Evolutionary conservation across 2,797 vertebrate genomes (phyloP).

Genomic region (Spondyliosoma cantharus): DNA sequence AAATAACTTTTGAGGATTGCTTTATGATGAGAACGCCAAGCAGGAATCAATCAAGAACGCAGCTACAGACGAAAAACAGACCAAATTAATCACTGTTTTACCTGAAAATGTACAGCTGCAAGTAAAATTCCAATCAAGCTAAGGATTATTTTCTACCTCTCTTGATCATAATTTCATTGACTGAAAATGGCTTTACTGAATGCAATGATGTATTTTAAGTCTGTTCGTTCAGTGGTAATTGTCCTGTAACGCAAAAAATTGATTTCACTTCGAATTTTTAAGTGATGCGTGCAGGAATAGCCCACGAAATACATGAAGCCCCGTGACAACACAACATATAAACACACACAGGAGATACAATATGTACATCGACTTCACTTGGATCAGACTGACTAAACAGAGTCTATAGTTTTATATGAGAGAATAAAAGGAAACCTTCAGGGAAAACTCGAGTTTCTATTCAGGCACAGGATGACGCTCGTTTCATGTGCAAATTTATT

Average conservation of each 20-base stretch:
- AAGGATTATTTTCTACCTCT: not conserved
- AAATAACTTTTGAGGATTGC: constrained; percentile 7
- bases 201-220: not conserved
- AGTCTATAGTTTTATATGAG: not conserved
- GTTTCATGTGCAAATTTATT: constrained; percentile 45
- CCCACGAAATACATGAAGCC: not conserved
- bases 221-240: not conserved
- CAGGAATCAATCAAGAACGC: not conserved
- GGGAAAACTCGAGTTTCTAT: not conserved
- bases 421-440: constrained; percentile 9
- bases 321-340: not conserved
- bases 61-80: not conserved
- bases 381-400: too few relatives aligned
- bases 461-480: constrained; percentile 23
- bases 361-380: not conserved
- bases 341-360: not conserved
- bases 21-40: constrained; percentile 4
- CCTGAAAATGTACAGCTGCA: not conserved
- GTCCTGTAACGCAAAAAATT: not conserved
- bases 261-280: not conserved
- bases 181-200: too few relatives aligned
- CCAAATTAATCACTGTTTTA: not conserved
- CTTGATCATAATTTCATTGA: not conserved
- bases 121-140: not conserved
- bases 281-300: not conserved